phyloP scores from a whole-genome alignment of 1,140 invertebrate genomes.

The Hyphantria cunea region DNA sequence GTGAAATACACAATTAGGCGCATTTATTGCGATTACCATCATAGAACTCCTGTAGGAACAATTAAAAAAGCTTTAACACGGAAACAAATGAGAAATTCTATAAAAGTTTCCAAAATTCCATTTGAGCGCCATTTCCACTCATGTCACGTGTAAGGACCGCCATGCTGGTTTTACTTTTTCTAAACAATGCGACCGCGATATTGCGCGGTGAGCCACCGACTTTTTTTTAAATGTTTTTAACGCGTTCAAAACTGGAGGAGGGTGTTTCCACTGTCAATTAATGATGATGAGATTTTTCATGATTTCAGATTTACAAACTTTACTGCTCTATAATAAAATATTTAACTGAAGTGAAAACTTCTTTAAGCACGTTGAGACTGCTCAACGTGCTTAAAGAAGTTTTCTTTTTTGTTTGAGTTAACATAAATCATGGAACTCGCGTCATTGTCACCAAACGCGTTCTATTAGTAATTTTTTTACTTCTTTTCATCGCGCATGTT shows the following conservation, averaged over 20 bases:
- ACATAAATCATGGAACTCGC: too few relatives aligned
- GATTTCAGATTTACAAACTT: not conserved
- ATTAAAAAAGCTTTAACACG: slow-evolving; percentile 3
- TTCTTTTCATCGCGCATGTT: too few relatives aligned
- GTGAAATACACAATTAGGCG: too few relatives aligned
- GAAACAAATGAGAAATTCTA: slow-evolving; percentile 1
- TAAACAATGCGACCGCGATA: slow-evolving; percentile 23
- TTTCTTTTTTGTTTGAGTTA: too few relatives aligned
- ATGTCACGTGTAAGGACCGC: slow-evolving; percentile 8
- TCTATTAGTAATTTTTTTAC: too few relatives aligned
- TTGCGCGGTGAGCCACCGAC: slow-evolving; percentile 13
- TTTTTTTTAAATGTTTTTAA: slow-evolving; percentile 25
- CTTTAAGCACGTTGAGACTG: too few relatives aligned
- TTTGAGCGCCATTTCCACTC: slow-evolving; percentile 11
- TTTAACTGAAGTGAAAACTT: too few relatives aligned
- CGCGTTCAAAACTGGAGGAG: not conserved
- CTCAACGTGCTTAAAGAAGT: too few relatives aligned
- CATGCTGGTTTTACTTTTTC: slow-evolving; percentile 27
- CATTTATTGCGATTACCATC: too few relatives aligned
- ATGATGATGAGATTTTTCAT: not conserved
- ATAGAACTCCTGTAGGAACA: not conserved
- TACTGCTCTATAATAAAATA: too few relatives aligned
- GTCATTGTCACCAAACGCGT: too few relatives aligned
- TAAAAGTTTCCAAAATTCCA: slow-evolving; percentile 5
- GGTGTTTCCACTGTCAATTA: not conserved